Base-by-base conservation (phyloP, 2,113 vertebrate genomes). In the Phalacrocorax carbo region DNA sequence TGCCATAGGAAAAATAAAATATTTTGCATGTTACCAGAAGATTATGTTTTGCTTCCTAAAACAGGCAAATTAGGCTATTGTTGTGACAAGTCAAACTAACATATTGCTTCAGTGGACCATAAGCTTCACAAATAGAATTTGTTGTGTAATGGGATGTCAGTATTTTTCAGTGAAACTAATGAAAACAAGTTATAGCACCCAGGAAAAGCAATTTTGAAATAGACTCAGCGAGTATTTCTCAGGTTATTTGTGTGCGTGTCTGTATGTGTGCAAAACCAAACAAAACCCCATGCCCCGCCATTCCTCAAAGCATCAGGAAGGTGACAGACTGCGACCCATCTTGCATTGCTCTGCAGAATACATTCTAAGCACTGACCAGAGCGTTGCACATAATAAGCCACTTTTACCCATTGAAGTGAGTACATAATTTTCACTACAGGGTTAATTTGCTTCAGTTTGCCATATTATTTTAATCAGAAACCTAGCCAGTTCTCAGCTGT, bases 381-480 rank as follows among this genome's bases (percentile, higher is more conserved):
- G 71, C 40, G 36, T 11, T 48, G 64, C 49, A 52, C 36, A 22
- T 7, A 79, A 72, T 9, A 85, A 94, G 26, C 42, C 49, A 22
- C 49, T 82, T 89, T 70, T 40, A 65, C 46, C 40, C 36, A 29
- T 34, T 8, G 34, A 60, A 76, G 22, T 49, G 48, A 72, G 5
- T 5, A 17, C 49, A 51, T 73, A 3, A 10, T 78, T 96, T 97
- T 90, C 77, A 52, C 89, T 57, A 29, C 4, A 4, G 69, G 70
- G 88, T 90, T 97, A 93, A 95, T 93, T 91, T 91, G 51, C 48
- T 94, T 87, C 78, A 78, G 66, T 83, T 91, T 92, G 61, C 44
- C 86, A 75, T 69, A 92, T 86, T 73, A 94, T 73, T 94, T 90
- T 92, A 86, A 96, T 83, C 78, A 94, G 78, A 92, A 96, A 44